Conservation (phyloP, 2,888 invertebrate genomes). For the Drosophila koepferae region DNA sequence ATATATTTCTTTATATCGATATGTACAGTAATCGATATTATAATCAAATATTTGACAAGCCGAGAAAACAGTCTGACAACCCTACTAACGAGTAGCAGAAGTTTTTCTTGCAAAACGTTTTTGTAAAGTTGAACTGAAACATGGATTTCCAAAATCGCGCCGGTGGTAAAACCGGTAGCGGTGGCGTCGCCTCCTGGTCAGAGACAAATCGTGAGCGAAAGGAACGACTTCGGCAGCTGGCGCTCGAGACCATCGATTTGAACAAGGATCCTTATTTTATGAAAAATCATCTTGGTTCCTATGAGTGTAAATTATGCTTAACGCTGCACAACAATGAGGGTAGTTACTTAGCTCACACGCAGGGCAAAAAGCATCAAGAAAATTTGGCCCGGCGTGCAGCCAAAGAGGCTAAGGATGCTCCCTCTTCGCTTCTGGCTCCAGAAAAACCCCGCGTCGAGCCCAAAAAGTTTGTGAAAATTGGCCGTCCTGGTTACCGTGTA, state of each 20-base stretch:
- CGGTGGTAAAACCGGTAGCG: constrained; percentile 99
- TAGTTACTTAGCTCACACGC: constrained; percentile 99
- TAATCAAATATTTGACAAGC: neutral
- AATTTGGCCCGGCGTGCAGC: constrained; percentile 98
- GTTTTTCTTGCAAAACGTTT: constrained; percentile 14
- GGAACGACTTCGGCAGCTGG: constrained; percentile 97
- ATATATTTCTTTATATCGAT: neutral
- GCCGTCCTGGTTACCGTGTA: constrained; percentile 98
- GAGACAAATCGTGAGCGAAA: constrained; percentile 98
- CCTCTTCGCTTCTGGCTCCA: constrained; percentile 95
- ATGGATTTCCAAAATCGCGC: constrained; percentile 99
- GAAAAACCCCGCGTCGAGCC: constrained; percentile 98
- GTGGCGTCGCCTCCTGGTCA: constrained; percentile 99
- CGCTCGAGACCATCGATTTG: constrained; percentile 98
- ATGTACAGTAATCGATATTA: neutral
- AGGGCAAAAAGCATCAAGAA: constrained; percentile 99
- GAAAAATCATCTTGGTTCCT: constrained; percentile 99
- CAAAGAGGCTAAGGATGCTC: constrained; percentile 99
- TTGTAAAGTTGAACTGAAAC: constrained; percentile 20
- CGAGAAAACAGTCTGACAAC: constrained; percentile 5
- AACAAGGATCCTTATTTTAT: constrained; percentile 99
- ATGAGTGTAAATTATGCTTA: constrained; percentile 99
- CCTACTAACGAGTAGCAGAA: constrained; percentile 1
- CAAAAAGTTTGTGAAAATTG: constrained; percentile 99
- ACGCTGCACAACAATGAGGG: constrained; percentile 99